A percentile compares a stretch with the other conserved stretches of the same genome.
phyloP scores from a whole-genome alignment of 2,113 vertebrate genomes.

The Budorcas taxicolor region DNA sequence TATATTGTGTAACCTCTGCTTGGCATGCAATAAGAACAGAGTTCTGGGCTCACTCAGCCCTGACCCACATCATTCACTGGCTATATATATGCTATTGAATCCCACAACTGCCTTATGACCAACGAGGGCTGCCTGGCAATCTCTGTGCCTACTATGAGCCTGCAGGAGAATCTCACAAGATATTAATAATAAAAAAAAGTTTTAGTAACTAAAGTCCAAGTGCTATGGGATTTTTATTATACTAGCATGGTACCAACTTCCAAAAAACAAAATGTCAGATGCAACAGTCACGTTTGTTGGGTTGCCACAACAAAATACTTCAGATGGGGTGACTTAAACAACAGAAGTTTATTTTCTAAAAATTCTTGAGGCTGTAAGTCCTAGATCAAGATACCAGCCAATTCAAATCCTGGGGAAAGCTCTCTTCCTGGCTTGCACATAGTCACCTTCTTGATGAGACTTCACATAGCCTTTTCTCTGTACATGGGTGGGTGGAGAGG shows the following conservation, averaged over 20 bases:
- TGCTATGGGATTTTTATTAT: background rate
- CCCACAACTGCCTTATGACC: too few species aligned
- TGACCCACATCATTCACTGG: too few species aligned
- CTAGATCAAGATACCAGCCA: background rate
- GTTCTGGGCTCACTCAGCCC: background rate
- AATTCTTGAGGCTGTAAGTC: background rate
- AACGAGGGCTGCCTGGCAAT: background rate
- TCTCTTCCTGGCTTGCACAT: background rate
- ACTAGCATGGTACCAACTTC: background rate
- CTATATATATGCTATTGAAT: background rate
- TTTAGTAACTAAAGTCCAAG: background rate
- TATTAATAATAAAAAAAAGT: background rate
- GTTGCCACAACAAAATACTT: background rate
- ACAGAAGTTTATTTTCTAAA: background rate
- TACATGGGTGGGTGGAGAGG: accelerated
- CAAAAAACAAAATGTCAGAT: background rate
- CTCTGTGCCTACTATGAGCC: background rate
- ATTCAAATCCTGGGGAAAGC: background rate
- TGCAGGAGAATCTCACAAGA: background rate
- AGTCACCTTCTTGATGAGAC: background rate
- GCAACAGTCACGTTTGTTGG: background rate
- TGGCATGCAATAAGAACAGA: background rate
- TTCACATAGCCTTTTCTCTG: background rate
- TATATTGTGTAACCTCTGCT: background rate
- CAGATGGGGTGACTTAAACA: background rate